These are phyloP conservation scores for Patella pellucida DNA, from an alignment of 2,888 invertebrate genomes.

Conservation along the genomic window DNA sequence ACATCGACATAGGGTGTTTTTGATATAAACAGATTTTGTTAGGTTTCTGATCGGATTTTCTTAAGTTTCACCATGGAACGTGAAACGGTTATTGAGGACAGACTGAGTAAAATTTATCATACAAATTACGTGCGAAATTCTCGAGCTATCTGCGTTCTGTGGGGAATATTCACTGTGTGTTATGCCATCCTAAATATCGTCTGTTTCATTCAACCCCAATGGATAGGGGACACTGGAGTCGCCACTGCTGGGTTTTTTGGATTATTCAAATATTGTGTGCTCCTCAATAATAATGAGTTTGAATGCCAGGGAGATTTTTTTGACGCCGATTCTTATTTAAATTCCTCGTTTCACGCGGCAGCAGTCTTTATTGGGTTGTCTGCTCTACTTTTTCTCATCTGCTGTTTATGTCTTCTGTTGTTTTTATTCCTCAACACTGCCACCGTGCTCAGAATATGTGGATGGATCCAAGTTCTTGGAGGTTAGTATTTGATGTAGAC, in stretches of 20 bases:
- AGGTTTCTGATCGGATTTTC: background rate
- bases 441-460: conserved; percentile 92
- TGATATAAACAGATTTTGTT: background rate
- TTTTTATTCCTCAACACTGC: conserved; percentile 94
- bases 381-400: conserved; percentile 84
- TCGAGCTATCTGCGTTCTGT: conserved; percentile 91
- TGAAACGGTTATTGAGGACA: conserved; percentile 54
- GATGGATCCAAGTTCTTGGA: conserved; percentile 94
- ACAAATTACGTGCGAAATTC: conserved; percentile 71
- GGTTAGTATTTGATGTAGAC: conserved; percentile 76
- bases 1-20: background rate
- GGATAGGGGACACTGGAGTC: conserved; percentile 74
- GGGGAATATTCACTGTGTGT: conserved; percentile 98
- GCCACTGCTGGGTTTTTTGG: conserved; percentile 93
- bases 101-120: conserved; percentile 60
- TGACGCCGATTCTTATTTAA: conserved; percentile 82
- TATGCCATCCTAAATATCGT: conserved; percentile 96
- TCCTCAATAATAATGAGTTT: conserved; percentile 74
- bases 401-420: conserved; percentile 88
- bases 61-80: conserved; percentile 40
- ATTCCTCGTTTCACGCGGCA: conserved; percentile 86
- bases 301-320: conserved; percentile 83
- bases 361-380: conserved; percentile 91
- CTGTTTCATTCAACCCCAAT: conserved; percentile 89
- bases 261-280: conserved; percentile 88